Percentiles rank a stretch among this genome's conserved stretches.
Evolutionary conservation across 1,140 invertebrate genomes (phyloP).

Genomic region (silkworm (Bombyx mori)): DNA sequence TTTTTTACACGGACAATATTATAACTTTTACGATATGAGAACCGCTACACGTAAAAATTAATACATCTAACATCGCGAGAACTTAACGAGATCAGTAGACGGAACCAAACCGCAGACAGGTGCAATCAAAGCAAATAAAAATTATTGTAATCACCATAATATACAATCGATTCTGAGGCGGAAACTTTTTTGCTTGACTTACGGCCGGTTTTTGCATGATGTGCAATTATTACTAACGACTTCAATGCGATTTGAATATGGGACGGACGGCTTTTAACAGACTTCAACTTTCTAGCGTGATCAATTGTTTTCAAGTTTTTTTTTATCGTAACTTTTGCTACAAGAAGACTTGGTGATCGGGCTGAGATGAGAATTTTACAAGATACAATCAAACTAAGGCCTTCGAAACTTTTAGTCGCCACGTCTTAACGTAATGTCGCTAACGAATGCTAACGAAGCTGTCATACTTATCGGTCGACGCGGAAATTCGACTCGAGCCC

Average conservation of each 20-base stretch:
- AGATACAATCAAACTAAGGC: not conserved
- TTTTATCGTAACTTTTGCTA: too few species aligned
- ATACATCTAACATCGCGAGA: too few species aligned
- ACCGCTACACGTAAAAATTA: too few species aligned
- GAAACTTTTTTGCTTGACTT: conserved; percentile 26
- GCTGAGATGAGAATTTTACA: too few species aligned
- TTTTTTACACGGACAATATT: too few species aligned
- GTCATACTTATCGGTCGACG: conserved; percentile 5
- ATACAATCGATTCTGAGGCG: conserved; percentile 27
- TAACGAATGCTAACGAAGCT: conserved; percentile 31
- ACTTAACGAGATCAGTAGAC: conserved; percentile 25
- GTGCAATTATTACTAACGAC: conserved; percentile 52
- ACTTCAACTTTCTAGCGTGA: conserved; percentile 49
- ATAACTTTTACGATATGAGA: too few species aligned
- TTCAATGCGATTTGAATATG: conserved; percentile 39
- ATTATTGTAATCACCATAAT: conserved; percentile 48
- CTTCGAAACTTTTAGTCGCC: conserved; percentile 13
- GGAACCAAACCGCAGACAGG: conserved; percentile 28
- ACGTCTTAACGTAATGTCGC: conserved; percentile 12
- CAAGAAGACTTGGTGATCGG: too few species aligned
- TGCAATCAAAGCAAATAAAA: conserved; percentile 52
- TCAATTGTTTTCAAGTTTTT: too few species aligned
- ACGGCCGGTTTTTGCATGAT: conserved; percentile 42
- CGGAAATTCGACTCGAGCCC: conserved; percentile 15
- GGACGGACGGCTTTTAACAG: conserved; percentile 31